Conservation (phyloP, 2,113 vertebrate species). For the Ammodytes marinus region DNA sequence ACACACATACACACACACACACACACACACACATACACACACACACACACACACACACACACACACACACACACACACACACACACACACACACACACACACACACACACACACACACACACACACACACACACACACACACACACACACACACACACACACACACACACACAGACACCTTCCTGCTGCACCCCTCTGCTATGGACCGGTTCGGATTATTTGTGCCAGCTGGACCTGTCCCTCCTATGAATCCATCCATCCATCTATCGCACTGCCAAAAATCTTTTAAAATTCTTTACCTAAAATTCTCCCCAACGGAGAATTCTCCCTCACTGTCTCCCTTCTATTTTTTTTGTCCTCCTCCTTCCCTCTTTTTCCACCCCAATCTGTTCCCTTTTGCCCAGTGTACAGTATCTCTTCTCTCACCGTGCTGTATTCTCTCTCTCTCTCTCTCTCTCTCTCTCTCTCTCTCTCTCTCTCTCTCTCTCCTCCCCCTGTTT, state of each 20-base stretch:
- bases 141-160: background rate
- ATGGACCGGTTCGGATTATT: constrained; percentile 17
- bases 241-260: constrained; percentile 56
- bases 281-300: constrained; percentile 31
- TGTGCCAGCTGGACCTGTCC: constrained; percentile 46
- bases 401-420: constrained; percentile 18
- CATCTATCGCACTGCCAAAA: background rate
- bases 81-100: background rate
- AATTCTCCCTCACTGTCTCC: background rate
- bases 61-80: too few relatives aligned
- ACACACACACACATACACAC: background rate
- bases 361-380: constrained; percentile 31
- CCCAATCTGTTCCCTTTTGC: constrained; percentile 4
- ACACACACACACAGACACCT: background rate
- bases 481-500: background rate
- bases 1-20: background rate
- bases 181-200: constrained; percentile 52
- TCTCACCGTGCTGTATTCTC: background rate
- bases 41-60: background rate
- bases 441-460: background rate
- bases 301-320: constrained; percentile 34
- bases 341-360: background rate
- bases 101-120: background rate
- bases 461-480: background rate
- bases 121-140: background rate